phyloP scores from a whole-genome alignment of 1,140 invertebrate species.

The Hermetia illucens region DNA sequence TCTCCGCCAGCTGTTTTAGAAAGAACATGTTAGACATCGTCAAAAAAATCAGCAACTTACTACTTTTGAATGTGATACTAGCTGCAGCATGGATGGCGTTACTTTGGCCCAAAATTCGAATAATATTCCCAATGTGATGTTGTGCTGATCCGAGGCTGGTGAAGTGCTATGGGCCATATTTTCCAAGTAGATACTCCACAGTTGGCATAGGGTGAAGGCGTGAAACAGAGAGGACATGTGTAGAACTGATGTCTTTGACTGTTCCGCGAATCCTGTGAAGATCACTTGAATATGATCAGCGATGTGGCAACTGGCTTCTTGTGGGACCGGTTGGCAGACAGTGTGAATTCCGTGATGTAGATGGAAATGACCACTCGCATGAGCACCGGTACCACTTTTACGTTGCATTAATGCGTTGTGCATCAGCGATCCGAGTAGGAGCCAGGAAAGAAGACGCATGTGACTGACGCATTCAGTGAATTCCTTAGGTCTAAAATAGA shows the following conservation, averaged over 20 bases:
- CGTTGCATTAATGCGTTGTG: slow-evolving; percentile 51
- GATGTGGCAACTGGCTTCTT: slow-evolving; percentile 90
- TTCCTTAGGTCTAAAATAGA: slow-evolving; percentile 69
- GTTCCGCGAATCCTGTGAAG: slow-evolving; percentile 91
- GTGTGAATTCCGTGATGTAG: slow-evolving; percentile 25
- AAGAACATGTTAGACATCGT: slow-evolving; percentile 1
- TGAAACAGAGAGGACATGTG: slow-evolving; percentile 87
- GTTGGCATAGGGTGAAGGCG: slow-evolving; percentile 69
- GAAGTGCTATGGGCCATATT: slow-evolving; percentile 56
- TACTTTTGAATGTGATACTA: slow-evolving; percentile 86
- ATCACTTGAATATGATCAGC: slow-evolving; percentile 94
- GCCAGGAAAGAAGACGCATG: slow-evolving; percentile 88
- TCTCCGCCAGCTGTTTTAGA: slow-evolving; percentile 70
- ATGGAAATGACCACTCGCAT: slow-evolving; percentile 18
- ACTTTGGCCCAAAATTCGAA: slow-evolving; percentile 98
- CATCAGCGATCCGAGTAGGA: slow-evolving; percentile 84
- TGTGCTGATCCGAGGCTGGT: slow-evolving; percentile 52
- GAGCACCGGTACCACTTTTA: slow-evolving; percentile 22
- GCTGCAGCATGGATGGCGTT: slow-evolving; percentile 85
- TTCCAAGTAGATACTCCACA: slow-evolving; percentile 98
- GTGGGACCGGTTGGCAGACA: slow-evolving; percentile 77
- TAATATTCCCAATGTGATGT: slow-evolving; percentile 65
- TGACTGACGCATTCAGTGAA: slow-evolving; percentile 92
- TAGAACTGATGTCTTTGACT: slow-evolving; percentile 74
- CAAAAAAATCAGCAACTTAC: slow-evolving; percentile 37